phyloP scores from a whole-genome alignment of 2,888 invertebrate genomes.

The Dilophus febrilis region DNA sequence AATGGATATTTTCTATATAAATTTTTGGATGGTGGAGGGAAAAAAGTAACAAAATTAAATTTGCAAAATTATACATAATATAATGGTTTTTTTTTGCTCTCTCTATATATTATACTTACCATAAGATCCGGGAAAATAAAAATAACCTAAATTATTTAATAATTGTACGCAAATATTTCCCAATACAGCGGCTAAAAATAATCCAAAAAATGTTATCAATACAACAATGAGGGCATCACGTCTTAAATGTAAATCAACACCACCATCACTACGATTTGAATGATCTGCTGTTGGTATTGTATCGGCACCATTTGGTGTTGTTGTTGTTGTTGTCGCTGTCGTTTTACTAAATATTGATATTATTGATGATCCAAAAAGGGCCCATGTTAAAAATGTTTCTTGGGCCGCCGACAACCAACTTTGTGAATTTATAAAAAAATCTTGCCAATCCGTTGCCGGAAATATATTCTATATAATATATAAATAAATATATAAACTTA shows the following conservation, averaged over 20 bases:
- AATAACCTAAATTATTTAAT: slow-evolving; percentile 52
- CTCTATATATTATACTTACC: slow-evolving; percentile 38
- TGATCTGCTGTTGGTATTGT: too few species aligned
- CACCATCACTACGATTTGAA: too few species aligned
- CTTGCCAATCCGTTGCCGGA: slow-evolving; percentile 63
- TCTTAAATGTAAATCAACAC: slow-evolving; percentile 15
- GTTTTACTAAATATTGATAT: slow-evolving; percentile 25
- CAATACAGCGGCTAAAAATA: slow-evolving; percentile 58
- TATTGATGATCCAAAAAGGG: slow-evolving; percentile 39
- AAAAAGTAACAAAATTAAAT: too few species aligned
- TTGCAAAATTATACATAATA: too few species aligned
- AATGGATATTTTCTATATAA: slow-evolving; percentile 56
- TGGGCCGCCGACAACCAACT: slow-evolving; percentile 81
- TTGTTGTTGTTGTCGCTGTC: neutral
- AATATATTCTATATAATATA: slow-evolving; percentile 43
- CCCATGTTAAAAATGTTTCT: slow-evolving; percentile 81
- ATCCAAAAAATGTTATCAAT: slow-evolving; percentile 53
- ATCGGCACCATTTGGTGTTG: too few species aligned
- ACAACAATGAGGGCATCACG: slow-evolving; percentile 50
- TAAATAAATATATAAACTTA: neutral
- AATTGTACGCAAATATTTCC: slow-evolving; percentile 72
- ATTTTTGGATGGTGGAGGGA: too few species aligned
- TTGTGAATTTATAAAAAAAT: slow-evolving; percentile 66
- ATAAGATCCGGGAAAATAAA: slow-evolving; percentile 67
- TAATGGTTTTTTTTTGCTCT: neutral